Evolutionary conservation across 2,113 vertebrate genomes (phyloP), one percentile per base, ranked within the genome.

Genomic region (Rhabdomys dilectus): DNA sequence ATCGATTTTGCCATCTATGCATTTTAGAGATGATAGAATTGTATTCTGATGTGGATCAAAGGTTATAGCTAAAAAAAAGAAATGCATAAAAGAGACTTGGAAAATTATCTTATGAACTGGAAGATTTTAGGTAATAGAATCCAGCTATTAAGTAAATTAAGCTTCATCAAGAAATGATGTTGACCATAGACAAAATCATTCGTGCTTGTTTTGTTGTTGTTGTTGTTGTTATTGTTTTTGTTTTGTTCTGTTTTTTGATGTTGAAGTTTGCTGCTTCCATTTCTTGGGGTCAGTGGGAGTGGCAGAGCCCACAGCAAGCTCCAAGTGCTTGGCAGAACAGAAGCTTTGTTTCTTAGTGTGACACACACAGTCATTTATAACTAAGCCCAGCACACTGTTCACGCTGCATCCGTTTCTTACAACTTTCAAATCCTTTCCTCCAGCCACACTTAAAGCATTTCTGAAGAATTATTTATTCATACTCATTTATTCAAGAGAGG

Each of bases 41-140:
- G n/a, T 92, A 82, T 95, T 87, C 45, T 60, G 31, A 92, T 70
- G 39, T 19, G 70, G 62, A 89, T 78, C 81, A 92, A 96, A 97
- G 34, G 60, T 48, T 58, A 17, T 80, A 1, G 39, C 42, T 64
- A 81, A 93, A 95, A 95, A 53, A 95, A 92, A 82, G 64, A 53
- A 87, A 91, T 76, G 15, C 62, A 36, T 39, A 48, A 91, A 22
- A 89, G 22, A 77, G 24, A 13, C 3, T 89, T 78, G 42, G 7
- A 62, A 88, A 77, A 93, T 84, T 81, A 76, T 19, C 58, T 42
- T 88, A 85, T 90, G 76, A 78, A 89, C 56, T 56, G 86, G 62
- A 89, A 77, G 39, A 5, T 42, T 90, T 70, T 68, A 58, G 58
- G 12, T 96, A 82, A 89, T 48, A 93, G 76, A 93, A 77, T 62